phyloP scores from a whole-genome alignment of 2,113 vertebrate species.

The rabbit (Oryctolagus cuniculus) region DNA sequence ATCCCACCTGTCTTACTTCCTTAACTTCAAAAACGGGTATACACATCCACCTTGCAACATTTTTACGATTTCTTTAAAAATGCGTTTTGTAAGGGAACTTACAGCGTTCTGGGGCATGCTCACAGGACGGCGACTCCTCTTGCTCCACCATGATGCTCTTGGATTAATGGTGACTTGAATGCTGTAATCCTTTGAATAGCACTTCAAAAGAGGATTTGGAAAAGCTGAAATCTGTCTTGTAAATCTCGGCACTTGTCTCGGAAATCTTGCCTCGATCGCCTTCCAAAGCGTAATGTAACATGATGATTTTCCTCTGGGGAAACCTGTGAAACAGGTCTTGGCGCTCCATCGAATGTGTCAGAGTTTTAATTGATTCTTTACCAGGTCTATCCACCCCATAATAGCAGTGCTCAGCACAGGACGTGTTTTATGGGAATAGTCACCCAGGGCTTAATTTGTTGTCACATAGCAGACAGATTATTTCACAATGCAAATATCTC shows the following conservation, averaged over 20 bases:
- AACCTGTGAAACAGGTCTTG: constrained; percentile 83
- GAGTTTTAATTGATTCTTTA: constrained; percentile 81
- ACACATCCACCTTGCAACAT: not conserved
- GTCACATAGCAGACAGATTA: constrained; percentile 57
- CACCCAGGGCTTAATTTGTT: constrained; percentile 77
- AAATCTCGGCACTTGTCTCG: constrained; percentile 67
- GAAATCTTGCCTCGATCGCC: constrained; percentile 69
- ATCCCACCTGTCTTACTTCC: not conserved
- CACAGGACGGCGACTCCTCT: not conserved
- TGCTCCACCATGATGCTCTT: constrained; percentile 76
- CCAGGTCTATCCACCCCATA: constrained; percentile 68
- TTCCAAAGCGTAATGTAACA: constrained; percentile 60
- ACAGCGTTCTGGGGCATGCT: constrained; percentile 69
- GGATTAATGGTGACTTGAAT: not conserved
- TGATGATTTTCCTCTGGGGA: constrained; percentile 66
- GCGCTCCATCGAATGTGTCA: constrained; percentile 77
- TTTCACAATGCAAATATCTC: constrained; percentile 74
- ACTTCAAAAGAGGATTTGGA: constrained; percentile 52
- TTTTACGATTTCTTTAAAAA: not conserved
- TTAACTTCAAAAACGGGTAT: not conserved
- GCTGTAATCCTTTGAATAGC: constrained; percentile 64
- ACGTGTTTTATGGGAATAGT: constrained; percentile 80
- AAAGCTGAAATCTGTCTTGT: constrained; percentile 55
- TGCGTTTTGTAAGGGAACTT: constrained; percentile 46
- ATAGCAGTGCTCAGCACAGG: constrained; percentile 71